These are phyloP conservation scores for Ceratitis capitata DNA, from an alignment of 1,140 invertebrate genomes.

Conservation along the genomic window DNA sequence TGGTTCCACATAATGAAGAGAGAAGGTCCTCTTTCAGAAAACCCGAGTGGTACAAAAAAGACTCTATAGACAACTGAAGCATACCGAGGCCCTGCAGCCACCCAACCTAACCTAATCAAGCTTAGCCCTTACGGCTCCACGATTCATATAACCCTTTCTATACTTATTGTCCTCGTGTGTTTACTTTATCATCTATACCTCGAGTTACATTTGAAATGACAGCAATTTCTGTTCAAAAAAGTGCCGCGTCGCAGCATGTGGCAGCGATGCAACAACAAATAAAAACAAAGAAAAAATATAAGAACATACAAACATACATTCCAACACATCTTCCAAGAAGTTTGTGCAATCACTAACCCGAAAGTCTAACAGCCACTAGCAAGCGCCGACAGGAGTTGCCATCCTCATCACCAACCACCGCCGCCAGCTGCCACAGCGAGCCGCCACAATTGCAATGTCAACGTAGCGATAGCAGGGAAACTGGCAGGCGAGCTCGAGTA, in stretches of 20 bases:
- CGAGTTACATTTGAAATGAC: slow-evolving; percentile 25
- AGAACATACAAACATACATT: slow-evolving; percentile 3
- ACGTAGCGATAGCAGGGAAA: slow-evolving; percentile 13
- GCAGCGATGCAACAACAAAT: neutral
- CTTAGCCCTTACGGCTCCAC: no score
- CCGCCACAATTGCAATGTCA: slow-evolving; percentile 29
- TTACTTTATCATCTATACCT: neutral
- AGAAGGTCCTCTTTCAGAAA: no score
- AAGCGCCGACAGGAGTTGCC: slow-evolving; percentile 8
- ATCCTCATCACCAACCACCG: neutral
- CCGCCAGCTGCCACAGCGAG: neutral
- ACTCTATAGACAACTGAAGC: no score
- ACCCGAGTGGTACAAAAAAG: no score
- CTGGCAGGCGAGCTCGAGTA: neutral
- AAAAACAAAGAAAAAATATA: neutral
- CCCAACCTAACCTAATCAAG: no score
- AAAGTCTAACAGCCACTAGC: neutral
- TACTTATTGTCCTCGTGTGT: slow-evolving; percentile 6
- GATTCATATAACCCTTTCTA: no score
- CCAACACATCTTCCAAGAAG: slow-evolving; percentile 31
- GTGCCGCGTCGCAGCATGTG: slow-evolving; percentile 27
- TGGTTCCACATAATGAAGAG: no score
- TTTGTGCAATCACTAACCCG: neutral
- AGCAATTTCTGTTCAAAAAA: slow-evolving; percentile 29
- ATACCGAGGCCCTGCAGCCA: no score